Evolutionary conservation across 2,113 vertebrate genomes (phyloP), one percentile per base, ranked within the genome.

Genomic region (Todiramphus chloris): DNA sequence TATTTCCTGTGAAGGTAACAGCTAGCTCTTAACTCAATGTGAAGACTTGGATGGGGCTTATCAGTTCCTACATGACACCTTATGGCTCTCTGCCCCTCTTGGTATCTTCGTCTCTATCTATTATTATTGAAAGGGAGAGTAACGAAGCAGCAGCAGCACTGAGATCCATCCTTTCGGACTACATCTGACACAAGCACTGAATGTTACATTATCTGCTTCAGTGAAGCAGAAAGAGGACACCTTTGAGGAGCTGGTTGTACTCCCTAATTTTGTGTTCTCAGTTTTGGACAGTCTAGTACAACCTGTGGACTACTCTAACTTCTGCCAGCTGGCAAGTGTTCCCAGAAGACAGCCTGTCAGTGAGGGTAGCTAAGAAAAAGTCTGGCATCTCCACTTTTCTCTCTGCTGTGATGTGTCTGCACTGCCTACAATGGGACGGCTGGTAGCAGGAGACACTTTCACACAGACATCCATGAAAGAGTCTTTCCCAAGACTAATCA

Each of bases 191-290:
- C 70, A 87, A 82, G 50, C 82, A 46, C 63, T 16, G 59, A 73
- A 62, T 48, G 73, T 72, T 91, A 60, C 35, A 46, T 94, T 89
- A 89, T 90, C 64, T 94, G 91, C 91, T 92, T 44, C 93, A 63
- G 59, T 67, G 91, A 88, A 93, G 95, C 92, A 83, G 72, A 94
- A 93, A 80, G 64, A 69, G 41, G 44, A 95, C 64, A 75, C 69
- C 83, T 75, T 89, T 68, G 83, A 89, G 83, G 89, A 95, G 87
- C 63, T 88, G 95, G 90, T 92, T 91, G 37, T 17, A 13, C 89
- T 93, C 82, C 82, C 75, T 85, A 7, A 50, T 88, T 93, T 62
- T 51, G 75, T 62, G 50, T 48, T 43, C 64, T 58, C 28, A 3
- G n/a, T 9, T 89, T 53, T 83, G 53, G 70, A 69, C 62, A 46